Conservation (phyloP, 2,888 invertebrate species). For the Leptura quadrifasciata region DNA sequence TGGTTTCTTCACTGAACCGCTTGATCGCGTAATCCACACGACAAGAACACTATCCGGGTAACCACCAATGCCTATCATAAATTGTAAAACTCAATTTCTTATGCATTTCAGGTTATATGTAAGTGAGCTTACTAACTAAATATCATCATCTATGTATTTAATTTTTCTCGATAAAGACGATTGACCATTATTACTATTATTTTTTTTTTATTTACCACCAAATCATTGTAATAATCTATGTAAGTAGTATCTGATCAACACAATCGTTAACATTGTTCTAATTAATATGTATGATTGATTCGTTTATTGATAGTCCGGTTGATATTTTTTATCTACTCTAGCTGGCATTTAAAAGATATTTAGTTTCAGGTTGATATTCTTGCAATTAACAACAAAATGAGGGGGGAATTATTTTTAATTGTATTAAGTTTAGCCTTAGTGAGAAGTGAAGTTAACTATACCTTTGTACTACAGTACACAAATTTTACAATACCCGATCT, state of each 20-base stretch:
- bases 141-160: too few relatives aligned
- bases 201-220: neutral
- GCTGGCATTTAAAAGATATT: neutral
- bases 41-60: too few relatives aligned
- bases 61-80: too few relatives aligned
- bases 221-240: neutral
- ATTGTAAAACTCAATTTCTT: too few relatives aligned
- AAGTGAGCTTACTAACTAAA: too few relatives aligned
- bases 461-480: neutral
- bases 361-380: neutral
- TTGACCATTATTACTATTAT: too few relatives aligned
- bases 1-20: too few relatives aligned
- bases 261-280: neutral
- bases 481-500: slow-evolving; percentile 11
- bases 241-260: neutral
- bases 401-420: slow-evolving; percentile 1
- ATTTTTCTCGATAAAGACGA: too few relatives aligned
- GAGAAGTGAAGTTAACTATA: neutral
- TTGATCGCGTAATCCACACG: too few relatives aligned
- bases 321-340: slow-evolving; percentile 4
- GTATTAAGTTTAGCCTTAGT: slow-evolving; percentile 15
- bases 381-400: neutral
- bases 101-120: too few relatives aligned
- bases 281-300: slow-evolving; percentile 9
- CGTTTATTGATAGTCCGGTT: neutral